Base-by-base conservation (phyloP, 2,888 invertebrate genomes). In the Odontocerum albicorne region DNA sequence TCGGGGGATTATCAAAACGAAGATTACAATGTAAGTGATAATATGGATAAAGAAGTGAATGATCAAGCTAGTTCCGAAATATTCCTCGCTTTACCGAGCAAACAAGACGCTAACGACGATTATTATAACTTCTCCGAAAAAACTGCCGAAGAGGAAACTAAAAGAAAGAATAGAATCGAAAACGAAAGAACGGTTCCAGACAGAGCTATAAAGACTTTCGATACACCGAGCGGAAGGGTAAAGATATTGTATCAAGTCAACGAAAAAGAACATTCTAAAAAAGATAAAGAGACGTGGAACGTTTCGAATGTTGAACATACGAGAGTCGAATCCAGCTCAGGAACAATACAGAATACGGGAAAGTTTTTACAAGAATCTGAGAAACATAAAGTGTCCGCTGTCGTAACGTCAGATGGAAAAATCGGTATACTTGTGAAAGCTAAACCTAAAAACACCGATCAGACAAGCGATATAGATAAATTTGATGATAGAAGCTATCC, bases 351-450 rank as follows among this genome's bases (percentile, higher is more conserved):
- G 10, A 61, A 63, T 33, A 60, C 61, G 4, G 65, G 64, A 46
- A 62, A 63, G 13, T 62, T 63, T 2, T 53, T 59, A 20, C 62
- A 62, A 32, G 55, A 72, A 69, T 64, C 69, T 66, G 55, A 65
- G 68, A 66, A 69, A 68, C 64, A 70, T 68, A 74, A 74, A 68
- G 73, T 74, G 59, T 72, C 73, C 59, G 74, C 74, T 31, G 74
- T 74, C 52, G 66, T 74, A 64, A 74, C 74, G 60, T 68, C 73
- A 63, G 74, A 74, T 69, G 74, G 74, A 65, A 74, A 74, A 67
- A 73, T 74, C 66, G 74, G 74, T 59, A 67, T 74, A 65, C 69
- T 74, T 64, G 53, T 57, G 13, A 57, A 57, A 44, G 47, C 57
- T 2, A 57, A 57, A 20, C 20, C 49, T 15, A 57, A 57, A 35